A percentile compares a stretch with the other conserved stretches of the same genome.
These are phyloP conservation scores for Coelinius sp. DNA, from an alignment of 2,888 invertebrate species.

Conservation along the genomic window DNA sequence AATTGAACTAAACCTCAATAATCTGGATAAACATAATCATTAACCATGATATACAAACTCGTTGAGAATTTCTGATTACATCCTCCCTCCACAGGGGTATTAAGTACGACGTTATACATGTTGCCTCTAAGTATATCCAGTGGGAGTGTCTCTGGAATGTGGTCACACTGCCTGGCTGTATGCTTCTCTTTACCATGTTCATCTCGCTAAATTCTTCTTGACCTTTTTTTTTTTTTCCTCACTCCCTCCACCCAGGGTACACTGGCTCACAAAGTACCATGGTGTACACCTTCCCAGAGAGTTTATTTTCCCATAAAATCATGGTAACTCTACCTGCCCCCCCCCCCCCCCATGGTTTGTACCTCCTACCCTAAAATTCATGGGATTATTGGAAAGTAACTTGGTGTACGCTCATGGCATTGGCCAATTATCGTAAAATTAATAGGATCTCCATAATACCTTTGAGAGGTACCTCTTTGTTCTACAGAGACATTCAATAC, in stretches of 20 bases:
- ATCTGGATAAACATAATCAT: slow-evolving; percentile 4
- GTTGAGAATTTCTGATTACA: slow-evolving; percentile 1
- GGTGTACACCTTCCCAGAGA: background rate
- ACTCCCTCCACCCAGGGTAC: background rate
- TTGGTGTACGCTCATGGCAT: background rate
- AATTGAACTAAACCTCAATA: slow-evolving; percentile 2
- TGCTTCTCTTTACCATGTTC: slow-evolving; percentile 55
- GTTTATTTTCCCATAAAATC: background rate
- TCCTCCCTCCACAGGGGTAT: slow-evolving; percentile 6
- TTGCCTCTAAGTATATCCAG: slow-evolving; percentile 40
- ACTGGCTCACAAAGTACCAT: background rate
- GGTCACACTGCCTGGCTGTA: slow-evolving; percentile 57
- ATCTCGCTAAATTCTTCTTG: slow-evolving; percentile 49
- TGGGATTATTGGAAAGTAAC: background rate
- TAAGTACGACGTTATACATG: slow-evolving; percentile 27
- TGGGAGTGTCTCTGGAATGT: slow-evolving; percentile 65
- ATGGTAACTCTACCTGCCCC: background rate
- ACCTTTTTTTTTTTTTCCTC: slow-evolving; percentile 11
- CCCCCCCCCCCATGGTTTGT: background rate
- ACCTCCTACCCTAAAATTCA: background rate
- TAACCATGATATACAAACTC: slow-evolving; percentile 1
- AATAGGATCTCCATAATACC: background rate
- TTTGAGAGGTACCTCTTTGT: background rate
- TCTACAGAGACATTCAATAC: background rate
- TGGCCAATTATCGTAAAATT: background rate